A percentile compares a stretch with the other conserved stretches of the same genome.
Evolutionary conservation across 2,888 invertebrate genomes (phyloP).

Genomic region (Coenonympha arcania): DNA sequence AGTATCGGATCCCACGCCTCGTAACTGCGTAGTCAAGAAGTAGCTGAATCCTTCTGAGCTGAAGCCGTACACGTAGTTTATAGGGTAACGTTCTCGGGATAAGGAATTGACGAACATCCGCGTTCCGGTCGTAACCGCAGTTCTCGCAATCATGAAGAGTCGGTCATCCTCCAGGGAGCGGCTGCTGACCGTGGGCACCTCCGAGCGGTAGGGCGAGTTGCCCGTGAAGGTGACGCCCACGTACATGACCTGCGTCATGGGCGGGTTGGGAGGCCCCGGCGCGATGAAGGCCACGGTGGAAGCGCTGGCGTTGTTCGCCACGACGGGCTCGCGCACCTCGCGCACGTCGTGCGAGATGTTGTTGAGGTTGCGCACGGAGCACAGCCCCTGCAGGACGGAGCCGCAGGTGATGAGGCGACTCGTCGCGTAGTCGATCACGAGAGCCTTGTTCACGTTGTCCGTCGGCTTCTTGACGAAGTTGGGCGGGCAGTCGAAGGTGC

Average conservation of each 20-base stretch:
- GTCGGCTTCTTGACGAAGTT: conserved; percentile 83
- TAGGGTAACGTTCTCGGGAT: conserved; percentile 91
- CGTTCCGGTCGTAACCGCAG: conserved; percentile 92
- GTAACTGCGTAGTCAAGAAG: conserved; percentile 94
- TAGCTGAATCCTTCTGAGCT: conserved; percentile 96
- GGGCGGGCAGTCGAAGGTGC: conserved; percentile 88
- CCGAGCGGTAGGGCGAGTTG: conserved; percentile 92
- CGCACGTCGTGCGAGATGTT: conserved; percentile 87
- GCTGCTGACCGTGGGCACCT: conserved; percentile 94
- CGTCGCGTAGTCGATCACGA: conserved; percentile 93
- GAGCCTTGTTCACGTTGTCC: conserved; percentile 93
- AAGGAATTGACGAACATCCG: conserved; percentile 93
- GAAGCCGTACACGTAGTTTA: conserved; percentile 97
- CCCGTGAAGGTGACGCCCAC: conserved; percentile 95
- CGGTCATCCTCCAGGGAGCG: conserved; percentile 89
- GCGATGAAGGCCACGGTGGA: conserved; percentile 98
- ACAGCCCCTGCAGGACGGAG: conserved; percentile 91
- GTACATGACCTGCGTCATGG: conserved; percentile 94
- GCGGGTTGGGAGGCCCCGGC: conserved; percentile 93
- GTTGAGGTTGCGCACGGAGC: conserved; percentile 89
- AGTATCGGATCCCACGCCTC: conserved; percentile 83
- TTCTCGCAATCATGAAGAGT: conserved; percentile 92
- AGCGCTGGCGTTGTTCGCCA: conserved; percentile 95
- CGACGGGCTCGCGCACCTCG: conserved; percentile 90
- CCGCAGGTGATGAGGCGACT: conserved; percentile 93